A percentile compares a stretch with the other conserved stretches of the same genome.
These are phyloP conservation scores for Tenrec ecaudatus DNA, from an alignment of 2,113 vertebrate species.

Conservation along the genomic window DNA sequence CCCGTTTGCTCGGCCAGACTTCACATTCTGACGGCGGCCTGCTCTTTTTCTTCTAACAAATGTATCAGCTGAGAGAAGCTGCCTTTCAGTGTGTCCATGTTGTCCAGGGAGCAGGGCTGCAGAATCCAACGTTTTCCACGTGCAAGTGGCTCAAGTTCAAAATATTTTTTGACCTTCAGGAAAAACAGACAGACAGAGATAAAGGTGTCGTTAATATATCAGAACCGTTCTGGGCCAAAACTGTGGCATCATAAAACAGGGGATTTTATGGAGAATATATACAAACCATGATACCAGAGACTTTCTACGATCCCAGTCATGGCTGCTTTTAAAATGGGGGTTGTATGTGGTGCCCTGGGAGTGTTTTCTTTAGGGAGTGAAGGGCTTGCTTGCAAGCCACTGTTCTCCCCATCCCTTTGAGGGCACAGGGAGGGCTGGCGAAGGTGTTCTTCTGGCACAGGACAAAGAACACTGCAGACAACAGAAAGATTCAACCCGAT, in stretches of 20 bases:
- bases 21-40: conserved; percentile 94
- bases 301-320: conserved; percentile 60
- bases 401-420: conserved; percentile 63
- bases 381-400: conserved; percentile 71
- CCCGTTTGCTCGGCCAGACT: conserved; percentile 57
- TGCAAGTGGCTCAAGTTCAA: conserved; percentile 98
- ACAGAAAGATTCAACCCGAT: background rate
- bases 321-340: conserved; percentile 75
- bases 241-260: background rate
- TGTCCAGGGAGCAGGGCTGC: conserved; percentile 93
- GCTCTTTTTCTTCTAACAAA: conserved; percentile 96
- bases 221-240: background rate
- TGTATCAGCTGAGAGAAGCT: conserved; percentile 95
- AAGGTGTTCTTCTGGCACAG: background rate
- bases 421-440: conserved; percentile 68
- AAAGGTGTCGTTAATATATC: conserved; percentile 60
- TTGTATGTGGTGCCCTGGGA: conserved; percentile 73
- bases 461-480: background rate
- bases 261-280: background rate
- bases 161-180: conserved; percentile 97
- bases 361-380: conserved; percentile 81
- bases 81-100: conserved; percentile 94
- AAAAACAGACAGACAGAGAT: background rate
- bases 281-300: background rate
- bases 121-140: conserved; percentile 98